Evolutionary conservation across 1,140 invertebrate species (phyloP).

Genomic region (Agrypnia vestita): DNA sequence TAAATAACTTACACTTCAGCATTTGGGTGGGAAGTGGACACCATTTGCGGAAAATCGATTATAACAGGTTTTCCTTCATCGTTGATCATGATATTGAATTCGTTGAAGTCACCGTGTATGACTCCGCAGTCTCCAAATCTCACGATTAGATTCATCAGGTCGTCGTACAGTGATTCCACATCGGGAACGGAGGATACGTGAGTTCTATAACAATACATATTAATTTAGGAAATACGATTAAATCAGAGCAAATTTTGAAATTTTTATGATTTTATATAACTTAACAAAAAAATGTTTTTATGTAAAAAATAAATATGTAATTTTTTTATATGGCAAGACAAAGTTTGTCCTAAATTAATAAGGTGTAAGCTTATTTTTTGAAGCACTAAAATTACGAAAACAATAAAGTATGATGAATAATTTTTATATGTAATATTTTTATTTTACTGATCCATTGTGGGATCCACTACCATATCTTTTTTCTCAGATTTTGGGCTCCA

Average conservation of each 20-base stretch:
- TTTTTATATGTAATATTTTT: too few species aligned
- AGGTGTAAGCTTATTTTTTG: too few species aligned
- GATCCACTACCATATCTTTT: too few species aligned
- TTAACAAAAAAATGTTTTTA: too few species aligned
- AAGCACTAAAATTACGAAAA: too few species aligned
- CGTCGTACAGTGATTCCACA: constrained; percentile 89
- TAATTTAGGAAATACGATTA: constrained; percentile 42
- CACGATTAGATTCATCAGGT: constrained; percentile 96
- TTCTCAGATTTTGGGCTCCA: too few species aligned
- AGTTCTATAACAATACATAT: constrained; percentile 75
- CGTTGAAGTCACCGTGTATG: constrained; percentile 99
- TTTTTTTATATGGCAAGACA: too few species aligned
- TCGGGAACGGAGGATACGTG: constrained; percentile 87
- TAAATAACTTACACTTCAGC: constrained; percentile 84
- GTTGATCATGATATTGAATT: constrained; percentile 97
- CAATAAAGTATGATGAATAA: too few species aligned
- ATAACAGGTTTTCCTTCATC: constrained; percentile 88
- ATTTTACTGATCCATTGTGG: too few species aligned
- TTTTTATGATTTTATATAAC: too few species aligned
- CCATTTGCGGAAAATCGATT: constrained; percentile 99
- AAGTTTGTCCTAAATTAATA: too few species aligned
- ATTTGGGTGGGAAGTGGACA: constrained; percentile 94
- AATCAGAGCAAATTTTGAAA: constrained; percentile 24
- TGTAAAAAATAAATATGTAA: too few species aligned
- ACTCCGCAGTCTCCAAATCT: constrained; percentile 94